Base-by-base conservation (phyloP, 1,140 invertebrate species). In the Pollicipes pollicipes region DNA sequence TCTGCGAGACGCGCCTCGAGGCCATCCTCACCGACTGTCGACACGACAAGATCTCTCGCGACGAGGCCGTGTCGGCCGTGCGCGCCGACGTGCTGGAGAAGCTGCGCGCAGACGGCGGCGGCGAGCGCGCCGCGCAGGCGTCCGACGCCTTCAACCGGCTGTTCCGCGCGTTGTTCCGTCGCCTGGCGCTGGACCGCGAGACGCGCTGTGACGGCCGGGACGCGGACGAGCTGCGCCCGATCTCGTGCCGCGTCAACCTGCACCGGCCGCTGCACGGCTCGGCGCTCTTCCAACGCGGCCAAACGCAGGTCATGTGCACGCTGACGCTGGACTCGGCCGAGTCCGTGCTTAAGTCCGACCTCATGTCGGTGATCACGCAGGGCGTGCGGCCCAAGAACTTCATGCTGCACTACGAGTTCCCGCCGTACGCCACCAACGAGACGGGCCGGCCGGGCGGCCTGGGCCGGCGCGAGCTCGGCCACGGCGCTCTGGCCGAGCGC, bases 371-470 rank as follows among this genome's bases (percentile, higher is more conserved):
- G 77, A 80, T 97, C 32, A 88, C 90, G 16, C 91, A 90, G 88
- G 91, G 81, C 73, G 76, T 78, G 69, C 95, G 95, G 80, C 90
- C 95, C 76, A 97, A 97, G 79, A 97, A 95, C 80, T 98, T 98
- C 80, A 96, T 98, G 82, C 82, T 98, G 0, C 95, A 98, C 82
- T 98, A 98, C 82, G 94, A 97, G 82, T 99, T 99, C 82, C 97
- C 97, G 24, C 88, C 93, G 0, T 99, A 93, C 84, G 96, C 97
- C 10, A 96, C 91, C 3, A 97, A 97, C 76, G 95, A 98, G 81
- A 88, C 90, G 70, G 90, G 90, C 1, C 82, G 84, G 68, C 78
- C 84, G 68, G 86, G 86, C 3, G 83, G 83, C 0, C 79, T 84
- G 1, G 88, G 89, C 66, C 84, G 96, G 74, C 83, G 96, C 73